Conservation (phyloP, 2,113 vertebrate species). For the Alligator sinensis region DNA sequence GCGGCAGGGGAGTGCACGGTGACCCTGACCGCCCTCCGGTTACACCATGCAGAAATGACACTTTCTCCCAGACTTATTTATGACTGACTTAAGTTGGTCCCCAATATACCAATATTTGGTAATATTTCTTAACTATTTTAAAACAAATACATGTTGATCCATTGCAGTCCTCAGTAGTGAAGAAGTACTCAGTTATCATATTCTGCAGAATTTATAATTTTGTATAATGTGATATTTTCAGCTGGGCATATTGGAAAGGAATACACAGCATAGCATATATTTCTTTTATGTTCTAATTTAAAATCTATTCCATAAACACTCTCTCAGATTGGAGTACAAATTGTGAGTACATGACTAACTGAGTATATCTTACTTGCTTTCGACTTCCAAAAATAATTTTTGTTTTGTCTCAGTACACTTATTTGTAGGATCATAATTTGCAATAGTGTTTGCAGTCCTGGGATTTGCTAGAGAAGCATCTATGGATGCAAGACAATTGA, state of each 20-base stretch:
- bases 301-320: neutral
- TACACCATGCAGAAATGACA: neutral
- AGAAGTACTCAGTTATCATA: neutral
- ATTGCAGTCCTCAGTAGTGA: neutral
- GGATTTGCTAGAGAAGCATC: accelerated
- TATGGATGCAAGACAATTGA: neutral
- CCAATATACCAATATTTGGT: neutral
- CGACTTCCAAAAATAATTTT: neutral
- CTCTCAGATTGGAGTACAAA: neutral
- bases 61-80: neutral
- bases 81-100: neutral
- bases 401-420: neutral
- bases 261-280: neutral
- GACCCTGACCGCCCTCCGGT: neutral
- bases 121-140: neutral
- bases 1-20: neutral
- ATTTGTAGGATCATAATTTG: too few relatives aligned
- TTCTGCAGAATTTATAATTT: neutral
- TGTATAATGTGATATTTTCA: neutral
- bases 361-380: neutral
- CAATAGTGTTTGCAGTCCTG: neutral
- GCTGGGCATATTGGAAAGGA: neutral
- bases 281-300: neutral
- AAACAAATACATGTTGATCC: neutral
- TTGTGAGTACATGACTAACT: neutral